Base-by-base conservation (phyloP, 2,113 vertebrate genomes). In the Ibidorhyncha struthersii region DNA sequence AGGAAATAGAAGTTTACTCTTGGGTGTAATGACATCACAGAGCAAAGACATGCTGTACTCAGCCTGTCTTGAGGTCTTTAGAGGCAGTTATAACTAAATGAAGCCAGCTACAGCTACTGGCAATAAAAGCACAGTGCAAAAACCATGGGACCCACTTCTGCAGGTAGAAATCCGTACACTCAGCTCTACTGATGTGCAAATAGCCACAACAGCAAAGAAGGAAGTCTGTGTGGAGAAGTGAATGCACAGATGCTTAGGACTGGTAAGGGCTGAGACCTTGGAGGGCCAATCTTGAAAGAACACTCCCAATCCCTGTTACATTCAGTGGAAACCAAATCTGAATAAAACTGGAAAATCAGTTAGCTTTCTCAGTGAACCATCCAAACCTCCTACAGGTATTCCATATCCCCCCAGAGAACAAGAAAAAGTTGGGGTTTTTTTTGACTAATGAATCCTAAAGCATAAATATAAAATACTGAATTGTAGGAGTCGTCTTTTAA, bases 41-140 rank as follows among this genome's bases (percentile, higher is more conserved):
- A 53, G 18, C 0, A 0, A 69, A 66, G 22, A 82, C 70, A 63
- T 23, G 21, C 20, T 26, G 2, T 14, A 34, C 4, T 50, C 26
- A 59, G 36, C n/a, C 58, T 7, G 26, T 16, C 27, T 3, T 34
- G 12, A 50, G 43, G n/a, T 29, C 73, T 84, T 81, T 12, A 41
- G 29, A 89, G 50, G 27, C n/a, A 74, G 20, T 38, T 34, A 9
- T 2, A 67, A 89, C 27, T 70, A 62, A 50, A 59, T 4, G 14
- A 82, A 84, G 47, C 55, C 86, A 89, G 20, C 27, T 38, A 53
- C 19, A 66, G 72, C 25, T 83, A 65, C 49, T 8, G 59, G 55
- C 23, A 94, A 82, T 52, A 72, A 87, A 84, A 93, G 41, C 0
- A 0, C 43, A 70, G 34, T 3, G 21, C 32, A 55, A 77, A 65